Evolutionary conservation across 2,888 invertebrate genomes (phyloP), one percentile per base, ranked within the genome.

Genomic region (Eupithecia inturbata): DNA sequence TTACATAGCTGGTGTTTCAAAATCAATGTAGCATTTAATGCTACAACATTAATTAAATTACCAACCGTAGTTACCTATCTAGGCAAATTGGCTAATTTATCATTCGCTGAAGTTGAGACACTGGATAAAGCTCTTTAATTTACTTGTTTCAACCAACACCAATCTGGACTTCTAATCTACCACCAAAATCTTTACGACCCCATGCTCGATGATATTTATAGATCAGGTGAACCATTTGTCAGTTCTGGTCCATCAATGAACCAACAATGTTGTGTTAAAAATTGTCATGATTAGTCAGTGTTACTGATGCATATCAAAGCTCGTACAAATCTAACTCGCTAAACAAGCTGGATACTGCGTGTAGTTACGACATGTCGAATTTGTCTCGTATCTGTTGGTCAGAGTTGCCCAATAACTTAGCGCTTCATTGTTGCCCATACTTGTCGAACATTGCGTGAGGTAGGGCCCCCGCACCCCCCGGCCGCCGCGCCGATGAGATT

Each of bases 401-500:
- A 70, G 57, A 57, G 67, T 80, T 80, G 75, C 79, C 71, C 76
- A 80, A 79, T 76, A 74, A 67, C 70, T 78, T 76, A 77, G 77
- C 78, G 79, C 78, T 74, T 77, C 73, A 77, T 80, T 80, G 79
- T 79, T 76, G 74, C 28, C 77, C 75, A 68, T 77, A 77, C 75
- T 74, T 73, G 75, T 68, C 39, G 63, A 49, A 67, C 70, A 67
- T 69, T 70, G 72, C 68, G 63, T 64, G 67, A 66, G 49, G 33
- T 70, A 70, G 70, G 22, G 71, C 9, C n/a, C n/a, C n/a, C n/a
- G n/a, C n/a, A n/a, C n/a, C n/a, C n/a, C n/a, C n/a, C n/a, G n/a
- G n/a, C n/a, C n/a, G n/a, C n/a, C n/a, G n/a, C 53, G 69, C 12
- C 33, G 9, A 26, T 7, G 9, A 60, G 19, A 62, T 33, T 9